phyloP scores from a whole-genome alignment of 2,113 vertebrate species.

The Seriola dumerili region DNA sequence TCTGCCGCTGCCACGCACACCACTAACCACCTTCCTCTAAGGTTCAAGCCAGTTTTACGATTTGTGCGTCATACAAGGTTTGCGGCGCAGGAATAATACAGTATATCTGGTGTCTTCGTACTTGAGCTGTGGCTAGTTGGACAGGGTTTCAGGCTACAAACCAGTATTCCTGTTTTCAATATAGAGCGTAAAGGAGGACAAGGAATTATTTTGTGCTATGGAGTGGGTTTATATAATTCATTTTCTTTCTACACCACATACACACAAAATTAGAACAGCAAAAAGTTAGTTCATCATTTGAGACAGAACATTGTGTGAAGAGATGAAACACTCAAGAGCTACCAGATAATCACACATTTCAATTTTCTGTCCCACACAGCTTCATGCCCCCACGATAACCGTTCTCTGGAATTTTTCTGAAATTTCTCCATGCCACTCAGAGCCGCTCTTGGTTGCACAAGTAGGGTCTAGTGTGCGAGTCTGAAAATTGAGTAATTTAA shows the following conservation, averaged over 20 bases:
- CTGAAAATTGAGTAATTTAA: conserved; percentile 56
- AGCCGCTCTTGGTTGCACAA: conserved; percentile 23
- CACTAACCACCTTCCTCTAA: neutral
- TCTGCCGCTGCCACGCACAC: neutral
- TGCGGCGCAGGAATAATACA: neutral
- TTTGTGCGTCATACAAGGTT: neutral
- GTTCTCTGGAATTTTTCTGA: conserved; percentile 16
- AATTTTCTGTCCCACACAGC: neutral
- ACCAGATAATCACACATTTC: conserved; percentile 28
- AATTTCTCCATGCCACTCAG: conserved; percentile 28
- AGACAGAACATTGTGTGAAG: neutral
- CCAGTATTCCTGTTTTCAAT: neutral
- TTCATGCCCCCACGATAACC: neutral
- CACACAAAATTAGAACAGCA: neutral
- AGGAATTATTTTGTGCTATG: too few relatives aligned
- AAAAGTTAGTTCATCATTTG: conserved; percentile 13
- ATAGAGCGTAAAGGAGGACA: neutral
- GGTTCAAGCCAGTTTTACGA: neutral
- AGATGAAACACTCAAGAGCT: conserved; percentile 8
- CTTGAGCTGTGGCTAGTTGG: neutral
- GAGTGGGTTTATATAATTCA: neutral
- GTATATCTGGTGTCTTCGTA: neutral
- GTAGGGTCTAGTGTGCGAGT: conserved; percentile 19
- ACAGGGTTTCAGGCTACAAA: neutral
- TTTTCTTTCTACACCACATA: too few relatives aligned